phyloP scores from a whole-genome alignment of 2,888 invertebrate species.

The Drosophila meridionalis region DNA sequence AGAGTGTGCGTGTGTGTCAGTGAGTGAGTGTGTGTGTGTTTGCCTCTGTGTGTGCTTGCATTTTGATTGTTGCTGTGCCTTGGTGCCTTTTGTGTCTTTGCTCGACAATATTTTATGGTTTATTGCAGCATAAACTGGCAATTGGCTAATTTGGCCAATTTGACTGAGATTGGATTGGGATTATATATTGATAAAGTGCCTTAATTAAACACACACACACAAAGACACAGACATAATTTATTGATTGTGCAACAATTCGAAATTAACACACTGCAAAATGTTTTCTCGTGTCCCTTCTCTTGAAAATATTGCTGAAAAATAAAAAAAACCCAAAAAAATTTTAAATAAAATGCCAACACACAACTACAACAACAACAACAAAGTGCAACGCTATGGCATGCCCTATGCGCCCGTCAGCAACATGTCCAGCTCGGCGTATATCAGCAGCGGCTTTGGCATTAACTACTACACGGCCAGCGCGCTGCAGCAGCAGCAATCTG shows the following conservation, averaged over 20 bases:
- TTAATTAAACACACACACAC: slow-evolving; percentile 22
- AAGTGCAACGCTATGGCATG: slow-evolving; percentile 76
- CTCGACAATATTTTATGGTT: slow-evolving; percentile 41
- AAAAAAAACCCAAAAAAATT: slow-evolving; percentile 18
- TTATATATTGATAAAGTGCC: slow-evolving; percentile 31
- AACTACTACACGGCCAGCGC: slow-evolving; percentile 77
- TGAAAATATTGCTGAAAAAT: slow-evolving; percentile 11
- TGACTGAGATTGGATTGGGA: slow-evolving; percentile 36
- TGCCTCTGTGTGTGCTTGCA: not conserved
- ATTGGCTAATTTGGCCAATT: slow-evolving; percentile 53
- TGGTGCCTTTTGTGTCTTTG: slow-evolving; percentile 25
- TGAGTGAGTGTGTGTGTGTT: not conserved
- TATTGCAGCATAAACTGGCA: slow-evolving; percentile 28
- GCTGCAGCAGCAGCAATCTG: slow-evolving; percentile 28
- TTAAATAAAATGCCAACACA: slow-evolving; percentile 28
- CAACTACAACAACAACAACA: slow-evolving; percentile 37
- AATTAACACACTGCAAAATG: slow-evolving; percentile 66
- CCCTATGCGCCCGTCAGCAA: slow-evolving; percentile 68
- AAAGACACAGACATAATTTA: slow-evolving; percentile 41
- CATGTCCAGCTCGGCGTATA: slow-evolving; percentile 80
- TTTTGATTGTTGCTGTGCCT: slow-evolving; percentile 12
- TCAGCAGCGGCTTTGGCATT: slow-evolving; percentile 81
- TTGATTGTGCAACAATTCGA: slow-evolving; percentile 60
- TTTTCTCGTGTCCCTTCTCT: slow-evolving; percentile 73
- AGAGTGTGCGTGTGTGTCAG: slow-evolving; percentile 17